Conservation (phyloP, 2,113 vertebrate genomes). For the Oenanthe oenanthe region DNA sequence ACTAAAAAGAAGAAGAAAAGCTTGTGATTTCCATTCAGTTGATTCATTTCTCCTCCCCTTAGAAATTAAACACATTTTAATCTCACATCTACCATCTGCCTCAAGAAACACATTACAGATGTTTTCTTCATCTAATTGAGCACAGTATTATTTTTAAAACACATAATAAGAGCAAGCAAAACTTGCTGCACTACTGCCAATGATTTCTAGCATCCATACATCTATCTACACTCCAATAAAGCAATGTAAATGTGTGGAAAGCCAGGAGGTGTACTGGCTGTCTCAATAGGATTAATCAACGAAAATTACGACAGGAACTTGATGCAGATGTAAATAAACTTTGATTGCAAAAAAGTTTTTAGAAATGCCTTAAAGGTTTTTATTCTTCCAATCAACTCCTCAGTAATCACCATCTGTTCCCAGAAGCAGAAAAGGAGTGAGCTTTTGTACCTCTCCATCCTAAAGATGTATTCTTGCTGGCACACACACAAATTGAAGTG, state of each 20-base stretch:
- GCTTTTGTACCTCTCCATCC: not conserved
- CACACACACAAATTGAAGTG: not conserved
- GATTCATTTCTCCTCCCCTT: not conserved
- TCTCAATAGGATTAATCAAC: slow-evolving; percentile 44
- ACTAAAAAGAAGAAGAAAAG: not conserved
- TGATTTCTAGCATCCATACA: not conserved
- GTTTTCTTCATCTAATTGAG: not conserved
- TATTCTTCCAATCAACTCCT: not conserved
- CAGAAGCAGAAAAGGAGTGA: not conserved
- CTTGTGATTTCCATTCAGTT: not conserved
- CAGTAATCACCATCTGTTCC: not conserved
- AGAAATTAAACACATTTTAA: slow-evolving; percentile 4
- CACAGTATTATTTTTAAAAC: not conserved
- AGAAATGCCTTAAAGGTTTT: not conserved
- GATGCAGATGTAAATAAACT: slow-evolving; percentile 6
- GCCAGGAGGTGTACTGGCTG: not conserved
- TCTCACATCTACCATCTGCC: not conserved
- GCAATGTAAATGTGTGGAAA: not conserved
- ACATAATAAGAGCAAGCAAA: not conserved
- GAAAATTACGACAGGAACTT: not conserved
- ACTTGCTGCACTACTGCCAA: not conserved
- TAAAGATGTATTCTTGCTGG: not conserved
- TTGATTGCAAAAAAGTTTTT: not conserved
- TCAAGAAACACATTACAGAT: not conserved
- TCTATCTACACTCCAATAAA: not conserved